These are phyloP conservation scores for Heliconius hermathena DNA, from an alignment of 1,140 invertebrate genomes.

Conservation along the genomic window DNA sequence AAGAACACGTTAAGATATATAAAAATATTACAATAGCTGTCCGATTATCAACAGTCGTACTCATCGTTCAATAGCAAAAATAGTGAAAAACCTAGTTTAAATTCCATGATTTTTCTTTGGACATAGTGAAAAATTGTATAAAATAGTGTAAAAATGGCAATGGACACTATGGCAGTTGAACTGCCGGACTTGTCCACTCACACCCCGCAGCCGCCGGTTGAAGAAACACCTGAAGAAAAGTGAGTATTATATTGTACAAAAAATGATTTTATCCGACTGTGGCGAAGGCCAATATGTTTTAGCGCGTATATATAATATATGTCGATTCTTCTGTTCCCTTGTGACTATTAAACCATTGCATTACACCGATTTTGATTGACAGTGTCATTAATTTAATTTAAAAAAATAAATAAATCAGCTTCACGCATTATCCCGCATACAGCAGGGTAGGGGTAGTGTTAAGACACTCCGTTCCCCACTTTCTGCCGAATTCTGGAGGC, in stretches of 20 bases:
- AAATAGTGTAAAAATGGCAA: constrained; percentile 68
- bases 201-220: constrained; percentile 58
- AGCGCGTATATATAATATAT: too few species aligned
- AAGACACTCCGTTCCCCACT: too few species aligned
- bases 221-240: constrained; percentile 78
- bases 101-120: constrained; percentile 40
- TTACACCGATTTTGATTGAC: too few species aligned
- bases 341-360: too few species aligned
- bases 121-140: constrained; percentile 44
- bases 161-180: constrained; percentile 80
- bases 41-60: background rate
- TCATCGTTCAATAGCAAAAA: background rate
- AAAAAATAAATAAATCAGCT: too few species aligned
- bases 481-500: too few species aligned
- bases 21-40: constrained; percentile 27
- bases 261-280: background rate
- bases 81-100: background rate
- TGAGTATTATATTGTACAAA: constrained; percentile 54
- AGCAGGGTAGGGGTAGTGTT: too few species aligned
- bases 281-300: too few species aligned
- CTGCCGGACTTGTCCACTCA: constrained; percentile 72
- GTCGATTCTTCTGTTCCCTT: too few species aligned
- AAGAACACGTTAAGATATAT: background rate
- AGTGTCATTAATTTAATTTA: too few species aligned
- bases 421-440: too few species aligned